Evolutionary conservation across 2,797 vertebrate genomes (phyloP).

Genomic region (Microctenopoma stevenorrisi): DNA sequence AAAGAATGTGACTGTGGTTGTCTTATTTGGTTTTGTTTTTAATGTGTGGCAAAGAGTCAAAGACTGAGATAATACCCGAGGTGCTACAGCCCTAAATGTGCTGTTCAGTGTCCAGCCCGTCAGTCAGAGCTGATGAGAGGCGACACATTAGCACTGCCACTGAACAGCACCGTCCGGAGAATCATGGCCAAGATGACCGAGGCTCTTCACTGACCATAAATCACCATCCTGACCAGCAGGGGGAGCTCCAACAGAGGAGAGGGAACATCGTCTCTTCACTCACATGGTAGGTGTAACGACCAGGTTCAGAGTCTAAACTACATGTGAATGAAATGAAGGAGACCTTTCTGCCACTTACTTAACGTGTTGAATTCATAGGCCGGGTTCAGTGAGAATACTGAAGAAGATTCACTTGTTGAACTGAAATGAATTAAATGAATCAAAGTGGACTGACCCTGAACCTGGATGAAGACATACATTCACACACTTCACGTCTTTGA

Average conservation of each 20-base stretch:
- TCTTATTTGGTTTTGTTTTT: neutral
- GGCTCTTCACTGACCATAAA: neutral
- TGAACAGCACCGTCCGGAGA: too few species aligned
- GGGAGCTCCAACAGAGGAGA: conserved; percentile 52
- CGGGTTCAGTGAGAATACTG: too few species aligned
- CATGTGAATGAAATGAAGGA: neutral
- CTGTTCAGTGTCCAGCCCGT: too few species aligned
- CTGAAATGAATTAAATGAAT: neutral
- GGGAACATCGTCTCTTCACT: neutral
- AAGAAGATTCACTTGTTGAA: neutral
- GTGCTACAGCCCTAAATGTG: too few species aligned
- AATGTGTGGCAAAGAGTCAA: neutral
- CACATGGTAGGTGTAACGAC: neutral
- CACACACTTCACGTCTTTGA: conserved; percentile 3
- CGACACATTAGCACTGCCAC: too few species aligned
- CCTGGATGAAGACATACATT: neutral
- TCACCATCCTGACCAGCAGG: conserved; percentile 70
- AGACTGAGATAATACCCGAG: too few species aligned
- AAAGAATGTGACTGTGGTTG: conserved; percentile 8
- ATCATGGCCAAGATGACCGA: too few species aligned
- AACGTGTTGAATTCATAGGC: neutral
- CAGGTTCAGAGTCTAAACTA: conserved; percentile 3
- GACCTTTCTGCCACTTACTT: neutral
- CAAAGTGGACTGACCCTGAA: neutral
- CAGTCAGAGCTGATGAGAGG: too few species aligned